These are phyloP conservation scores for Diadegma fenestrale DNA, from an alignment of 2,888 invertebrate genomes.

Conservation along the genomic window DNA sequence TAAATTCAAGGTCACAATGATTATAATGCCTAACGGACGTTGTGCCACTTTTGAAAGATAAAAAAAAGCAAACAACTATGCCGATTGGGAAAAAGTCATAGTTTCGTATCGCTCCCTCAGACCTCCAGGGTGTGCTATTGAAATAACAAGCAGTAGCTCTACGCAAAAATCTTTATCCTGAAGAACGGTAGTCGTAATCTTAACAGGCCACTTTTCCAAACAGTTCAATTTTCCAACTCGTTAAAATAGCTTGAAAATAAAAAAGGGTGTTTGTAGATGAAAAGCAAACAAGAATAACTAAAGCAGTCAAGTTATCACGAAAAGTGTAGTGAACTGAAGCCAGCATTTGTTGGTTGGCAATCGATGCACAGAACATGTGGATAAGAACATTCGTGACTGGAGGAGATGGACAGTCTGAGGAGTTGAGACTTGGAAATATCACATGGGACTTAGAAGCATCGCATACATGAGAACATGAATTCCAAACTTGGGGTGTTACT, in stretches of 20 bases:
- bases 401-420: conserved; percentile 15
- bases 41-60: not conserved
- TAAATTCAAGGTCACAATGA: not conserved
- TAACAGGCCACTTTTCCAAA: not conserved
- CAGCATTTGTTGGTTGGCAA: not conserved
- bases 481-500: conserved; percentile 2
- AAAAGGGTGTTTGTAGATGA: not conserved
- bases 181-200: not conserved
- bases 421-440: conserved; percentile 8
- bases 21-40: not conserved
- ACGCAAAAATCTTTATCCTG: not conserved
- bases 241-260: not conserved
- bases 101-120: not conserved
- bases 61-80: not conserved
- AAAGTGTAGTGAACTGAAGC: conserved; percentile 7
- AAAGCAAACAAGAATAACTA: conserved; percentile 4
- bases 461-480: conserved; percentile 21
- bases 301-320: not conserved
- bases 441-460: conserved; percentile 11
- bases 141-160: not conserved
- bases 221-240: not conserved
- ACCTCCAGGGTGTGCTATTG: not conserved
- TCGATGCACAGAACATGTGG: not conserved
- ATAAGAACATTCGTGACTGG: conserved; percentile 31
- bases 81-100: not conserved